phyloP scores from a whole-genome alignment of 2,888 invertebrate genomes.

The Watsonalla cultraria region DNA sequence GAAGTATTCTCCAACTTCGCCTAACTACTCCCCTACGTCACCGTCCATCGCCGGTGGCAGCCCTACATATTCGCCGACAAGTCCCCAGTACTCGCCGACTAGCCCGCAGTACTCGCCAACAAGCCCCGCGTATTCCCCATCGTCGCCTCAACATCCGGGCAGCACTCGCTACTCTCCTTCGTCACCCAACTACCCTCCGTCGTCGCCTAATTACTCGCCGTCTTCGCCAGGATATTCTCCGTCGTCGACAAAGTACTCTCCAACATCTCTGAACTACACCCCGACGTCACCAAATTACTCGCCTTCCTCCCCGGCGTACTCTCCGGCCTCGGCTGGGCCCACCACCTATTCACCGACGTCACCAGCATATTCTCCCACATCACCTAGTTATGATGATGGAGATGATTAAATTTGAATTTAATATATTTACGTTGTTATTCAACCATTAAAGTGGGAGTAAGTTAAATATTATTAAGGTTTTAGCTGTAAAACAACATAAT shows the following conservation, averaged over 20 bases:
- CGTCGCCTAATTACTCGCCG: constrained; percentile 86
- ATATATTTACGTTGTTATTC: too few species aligned
- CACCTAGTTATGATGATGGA: constrained; percentile 80
- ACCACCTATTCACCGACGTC: constrained; percentile 67
- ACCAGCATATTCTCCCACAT: constrained; percentile 79
- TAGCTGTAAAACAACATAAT: too few species aligned
- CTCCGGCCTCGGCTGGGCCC: constrained; percentile 85
- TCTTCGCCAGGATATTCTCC: constrained; percentile 89
- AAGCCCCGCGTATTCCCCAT: constrained; percentile 85
- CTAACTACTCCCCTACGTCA: constrained; percentile 90
- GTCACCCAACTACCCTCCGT: constrained; percentile 84
- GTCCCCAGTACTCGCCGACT: constrained; percentile 91
- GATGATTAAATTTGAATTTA: constrained; percentile 52
- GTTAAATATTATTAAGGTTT: too few species aligned
- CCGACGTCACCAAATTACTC: constrained; percentile 89
- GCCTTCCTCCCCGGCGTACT: constrained; percentile 87
- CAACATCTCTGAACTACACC: constrained; percentile 88
- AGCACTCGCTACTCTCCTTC: constrained; percentile 86
- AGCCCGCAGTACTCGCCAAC: constrained; percentile 89
- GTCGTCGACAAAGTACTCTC: constrained; percentile 89
- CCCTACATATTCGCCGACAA: constrained; percentile 91
- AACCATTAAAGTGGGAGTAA: too few species aligned
- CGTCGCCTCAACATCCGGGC: constrained; percentile 84
- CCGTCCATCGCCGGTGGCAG: constrained; percentile 88
- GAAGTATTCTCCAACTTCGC: constrained; percentile 89